Evolutionary conservation across 2,888 invertebrate species (phyloP).

Genomic region (Pyrrhia umbra): DNA sequence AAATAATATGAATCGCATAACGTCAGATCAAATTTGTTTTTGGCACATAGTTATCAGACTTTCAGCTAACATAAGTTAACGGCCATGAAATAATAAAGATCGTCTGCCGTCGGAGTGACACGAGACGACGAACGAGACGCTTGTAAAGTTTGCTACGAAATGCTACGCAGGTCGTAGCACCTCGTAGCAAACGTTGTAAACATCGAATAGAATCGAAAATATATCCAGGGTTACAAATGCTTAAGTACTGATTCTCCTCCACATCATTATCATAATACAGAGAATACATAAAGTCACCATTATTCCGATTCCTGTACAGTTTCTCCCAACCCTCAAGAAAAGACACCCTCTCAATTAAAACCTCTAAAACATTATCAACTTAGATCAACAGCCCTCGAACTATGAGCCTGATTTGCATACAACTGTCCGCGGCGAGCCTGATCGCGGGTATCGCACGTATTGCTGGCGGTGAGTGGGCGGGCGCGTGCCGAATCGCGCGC

Average conservation of each 20-base stretch:
- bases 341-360: conserved; percentile 57
- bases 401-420: conserved; percentile 59
- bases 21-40: too few species aligned
- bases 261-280: not conserved
- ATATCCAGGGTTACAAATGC: not conserved
- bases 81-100: not conserved
- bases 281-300: not conserved
- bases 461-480: conserved; percentile 58
- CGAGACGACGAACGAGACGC: not conserved
- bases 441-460: conserved; percentile 68
- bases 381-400: conserved; percentile 47
- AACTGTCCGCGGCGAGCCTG: conserved; percentile 54
- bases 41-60: too few species aligned
- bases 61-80: too few species aligned
- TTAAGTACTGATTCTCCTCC: not conserved
- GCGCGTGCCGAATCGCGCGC: conserved; percentile 81
- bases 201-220: not conserved
- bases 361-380: conserved; percentile 62
- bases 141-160: conserved; percentile 18
- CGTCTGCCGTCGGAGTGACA: not conserved
- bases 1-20: too few species aligned
- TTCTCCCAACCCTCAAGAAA: conserved; percentile 38
- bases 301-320: conserved; percentile 3
- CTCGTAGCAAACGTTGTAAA: conserved; percentile 20
- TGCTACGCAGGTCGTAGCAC: conserved; percentile 31